Evolutionary conservation across 1,140 invertebrate species (phyloP).

Genomic region (Ostrea edulis): DNA sequence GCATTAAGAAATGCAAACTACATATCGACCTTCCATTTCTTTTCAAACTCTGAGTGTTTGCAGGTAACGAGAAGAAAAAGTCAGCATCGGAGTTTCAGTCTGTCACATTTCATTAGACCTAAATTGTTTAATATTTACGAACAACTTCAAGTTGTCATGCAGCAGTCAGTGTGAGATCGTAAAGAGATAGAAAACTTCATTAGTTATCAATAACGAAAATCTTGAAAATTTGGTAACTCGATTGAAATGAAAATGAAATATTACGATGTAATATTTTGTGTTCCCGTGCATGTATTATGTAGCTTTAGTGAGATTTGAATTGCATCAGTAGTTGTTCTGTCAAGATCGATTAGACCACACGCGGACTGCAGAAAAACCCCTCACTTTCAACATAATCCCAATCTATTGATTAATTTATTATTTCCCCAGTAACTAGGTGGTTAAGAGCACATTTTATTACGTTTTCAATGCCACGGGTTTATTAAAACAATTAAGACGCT

Average conservation of each 20-base stretch:
- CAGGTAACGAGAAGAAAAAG: no score
- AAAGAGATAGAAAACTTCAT: no score
- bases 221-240: no score
- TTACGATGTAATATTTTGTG: not conserved
- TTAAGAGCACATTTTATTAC: not conserved
- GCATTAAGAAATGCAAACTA: no score
- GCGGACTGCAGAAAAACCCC: not conserved
- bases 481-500: slow-evolving; percentile 21
- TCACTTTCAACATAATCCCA: slow-evolving; percentile 7
- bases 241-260: not conserved
- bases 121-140: no score
- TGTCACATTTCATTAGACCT: no score
- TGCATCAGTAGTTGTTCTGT: not conserved
- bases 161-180: no score
- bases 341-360: slow-evolving; percentile 13
- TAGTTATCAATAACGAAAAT: no score
- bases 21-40: no score
- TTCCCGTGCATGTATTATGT: not conserved
- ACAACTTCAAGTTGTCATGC: no score
- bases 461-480: slow-evolving; percentile 1
- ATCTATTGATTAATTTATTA: slow-evolving; percentile 1
- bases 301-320: not conserved
- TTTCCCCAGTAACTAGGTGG: not conserved
- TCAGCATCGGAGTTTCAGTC: no score
- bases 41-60: no score